Base-by-base conservation (phyloP, 2,797 vertebrate species). In the Acanthornis magna region DNA sequence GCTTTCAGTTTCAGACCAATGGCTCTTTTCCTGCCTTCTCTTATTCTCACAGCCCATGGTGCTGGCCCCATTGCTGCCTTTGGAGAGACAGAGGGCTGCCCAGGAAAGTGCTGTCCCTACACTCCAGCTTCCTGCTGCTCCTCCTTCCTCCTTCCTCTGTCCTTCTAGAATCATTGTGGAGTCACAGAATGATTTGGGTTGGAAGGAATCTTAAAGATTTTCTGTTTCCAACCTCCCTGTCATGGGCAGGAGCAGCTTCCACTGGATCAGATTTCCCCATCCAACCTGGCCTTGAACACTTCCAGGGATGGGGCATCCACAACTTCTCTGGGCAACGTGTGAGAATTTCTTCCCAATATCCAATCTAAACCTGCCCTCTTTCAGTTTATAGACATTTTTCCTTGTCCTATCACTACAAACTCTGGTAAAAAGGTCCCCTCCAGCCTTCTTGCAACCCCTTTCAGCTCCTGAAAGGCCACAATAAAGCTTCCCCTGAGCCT, bases 21-120 rank as follows among this genome's bases (percentile, higher is more conserved):
- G 15, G 12, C 8, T 74, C 61, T 77, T 50, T 40, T 67, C 26
- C 22, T 23, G 13, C 57, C 29, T 68, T 48, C 16, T 12, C 22
- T 36, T 45, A 16, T 5, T 73, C 55, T 48, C 72, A 30, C 6
- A n/a, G 57, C 2, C 0, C 16, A 8, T 15, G 1, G 0, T 54
- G 47, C 11, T 4, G 0, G 13, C 9, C 11, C 29, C 15, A 23
- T 12, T 57, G 10, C 21, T 65, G 16, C n/a, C 26, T 36, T 45
- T 18, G 67, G 21, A 34, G 36, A 25, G 58, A 60, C 19, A n/a
- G 40, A 3, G 3, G 22, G 11, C 8, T 58, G 10, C 19, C 45
- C 47, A 38, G 42, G 29, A 50, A 8, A 4, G 4, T 68, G 26
- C 42, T 68, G 18, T 25, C 29, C 10, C 29, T 27, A 7, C 1